Conservation (phyloP, 1,140 invertebrate genomes). For the Diorhabda sublineata region DNA sequence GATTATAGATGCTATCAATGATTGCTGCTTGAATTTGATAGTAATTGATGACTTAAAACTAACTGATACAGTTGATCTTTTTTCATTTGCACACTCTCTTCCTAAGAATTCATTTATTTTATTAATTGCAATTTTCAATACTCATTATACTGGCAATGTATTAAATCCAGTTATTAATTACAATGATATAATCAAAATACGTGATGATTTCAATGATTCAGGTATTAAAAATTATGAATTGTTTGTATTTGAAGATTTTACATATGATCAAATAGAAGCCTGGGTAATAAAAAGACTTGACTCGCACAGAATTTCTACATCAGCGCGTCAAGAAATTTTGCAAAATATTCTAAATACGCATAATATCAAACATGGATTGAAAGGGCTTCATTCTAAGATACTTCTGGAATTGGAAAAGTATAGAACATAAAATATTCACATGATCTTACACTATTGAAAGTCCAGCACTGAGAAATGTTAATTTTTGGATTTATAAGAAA, state of each 20-base stretch:
- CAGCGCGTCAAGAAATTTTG: slow-evolving; percentile 5
- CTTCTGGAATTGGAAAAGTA: slow-evolving; percentile 15
- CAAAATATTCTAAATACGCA: slow-evolving; percentile 12
- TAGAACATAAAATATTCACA: slow-evolving; percentile 6
- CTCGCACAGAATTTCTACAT: not conserved
- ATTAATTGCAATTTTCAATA: slow-evolving; percentile 16
- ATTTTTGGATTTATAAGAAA: no score
- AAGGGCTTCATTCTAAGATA: slow-evolving; percentile 18
- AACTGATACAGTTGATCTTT: slow-evolving; percentile 7
- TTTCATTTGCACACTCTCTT: slow-evolving; percentile 13
- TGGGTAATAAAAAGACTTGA: slow-evolving; percentile 13
- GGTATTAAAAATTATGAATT: slow-evolving; percentile 14
- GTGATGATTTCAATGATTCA: slow-evolving; percentile 11
- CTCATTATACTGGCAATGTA: slow-evolving; percentile 6
- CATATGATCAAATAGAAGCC: slow-evolving; percentile 8
- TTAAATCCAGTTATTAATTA: slow-evolving; percentile 12
- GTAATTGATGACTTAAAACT: slow-evolving; percentile 19
- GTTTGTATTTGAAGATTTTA: slow-evolving; percentile 17
- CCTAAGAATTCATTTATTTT: slow-evolving; percentile 9
- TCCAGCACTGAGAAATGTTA: no score
- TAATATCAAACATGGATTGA: slow-evolving; percentile 13
- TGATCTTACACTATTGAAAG: not conserved
- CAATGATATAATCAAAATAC: slow-evolving; percentile 15
- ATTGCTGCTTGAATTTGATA: slow-evolving; percentile 20
- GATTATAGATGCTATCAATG: slow-evolving; percentile 9